A percentile compares a stretch with the other conserved stretches of the same genome.
Evolutionary conservation across 2,888 invertebrate species (phyloP).

Genomic region (Oegoconia quadripuncta): DNA sequence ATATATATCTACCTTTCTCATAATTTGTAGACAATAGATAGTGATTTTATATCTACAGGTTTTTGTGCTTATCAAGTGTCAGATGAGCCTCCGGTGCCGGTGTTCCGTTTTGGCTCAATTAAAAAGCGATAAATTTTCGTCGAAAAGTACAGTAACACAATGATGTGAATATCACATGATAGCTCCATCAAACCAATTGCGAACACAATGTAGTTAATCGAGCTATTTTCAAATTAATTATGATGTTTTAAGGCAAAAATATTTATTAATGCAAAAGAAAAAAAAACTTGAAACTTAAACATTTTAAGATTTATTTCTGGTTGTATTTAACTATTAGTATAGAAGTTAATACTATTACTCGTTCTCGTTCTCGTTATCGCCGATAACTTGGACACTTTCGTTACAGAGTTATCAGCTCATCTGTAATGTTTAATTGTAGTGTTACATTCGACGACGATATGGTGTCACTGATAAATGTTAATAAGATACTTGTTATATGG

Average conservation of each 20-base stretch:
- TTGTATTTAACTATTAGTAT: too few relatives aligned
- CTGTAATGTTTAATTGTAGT: constrained; percentile 24
- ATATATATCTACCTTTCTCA: constrained; percentile 12
- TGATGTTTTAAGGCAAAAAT: too few relatives aligned
- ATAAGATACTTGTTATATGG: constrained; percentile 43
- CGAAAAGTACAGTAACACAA: too few relatives aligned
- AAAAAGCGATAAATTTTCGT: constrained; percentile 2
- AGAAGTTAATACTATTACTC: background rate
- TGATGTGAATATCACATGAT: too few relatives aligned
- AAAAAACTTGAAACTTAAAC: too few relatives aligned
- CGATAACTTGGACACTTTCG: constrained; percentile 6
- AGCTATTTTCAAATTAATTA: too few relatives aligned
- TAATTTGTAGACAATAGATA: constrained; percentile 31
- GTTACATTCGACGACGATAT: constrained; percentile 39
- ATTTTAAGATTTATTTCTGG: too few relatives aligned
- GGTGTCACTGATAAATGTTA: constrained; percentile 37
- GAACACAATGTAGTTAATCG: too few relatives aligned
- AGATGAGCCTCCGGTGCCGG: constrained; percentile 28
- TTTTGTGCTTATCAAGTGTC: constrained; percentile 28
- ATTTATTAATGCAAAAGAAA: too few relatives aligned
- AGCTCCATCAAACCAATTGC: too few relatives aligned
- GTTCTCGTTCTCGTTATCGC: constrained; percentile 5
- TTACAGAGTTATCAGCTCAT: constrained; percentile 30
- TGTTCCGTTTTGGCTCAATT: constrained; percentile 21
- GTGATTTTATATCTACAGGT: constrained; percentile 36